Conservation (phyloP, 2,113 vertebrate genomes). For the Entelurus aequoreus region DNA sequence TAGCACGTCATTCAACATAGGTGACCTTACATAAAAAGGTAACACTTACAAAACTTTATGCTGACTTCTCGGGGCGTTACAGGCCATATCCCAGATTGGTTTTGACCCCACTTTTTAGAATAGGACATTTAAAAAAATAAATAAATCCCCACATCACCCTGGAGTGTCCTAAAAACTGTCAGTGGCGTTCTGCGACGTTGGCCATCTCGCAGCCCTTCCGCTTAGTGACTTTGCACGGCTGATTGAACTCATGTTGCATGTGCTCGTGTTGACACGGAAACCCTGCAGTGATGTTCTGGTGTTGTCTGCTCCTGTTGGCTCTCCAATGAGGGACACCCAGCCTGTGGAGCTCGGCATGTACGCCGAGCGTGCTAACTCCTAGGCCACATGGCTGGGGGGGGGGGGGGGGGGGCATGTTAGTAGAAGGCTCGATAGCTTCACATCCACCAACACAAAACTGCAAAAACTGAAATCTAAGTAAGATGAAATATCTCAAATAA, state of each 20-base stretch:
- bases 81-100: background rate
- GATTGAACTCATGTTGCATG: constrained; percentile 64
- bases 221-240: constrained; percentile 49
- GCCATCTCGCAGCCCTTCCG: constrained; percentile 36
- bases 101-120: background rate
- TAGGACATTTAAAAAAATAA: background rate
- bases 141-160: background rate
- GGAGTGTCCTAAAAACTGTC: constrained; percentile 3
- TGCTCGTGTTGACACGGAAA: constrained; percentile 60
- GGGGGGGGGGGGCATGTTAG: constrained; percentile 54
- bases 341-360: constrained; percentile 22
- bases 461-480: no score
- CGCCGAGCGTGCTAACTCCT: constrained; percentile 23
- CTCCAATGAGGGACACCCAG: constrained; percentile 37
- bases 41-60: no score
- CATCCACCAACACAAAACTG: constrained; percentile 42
- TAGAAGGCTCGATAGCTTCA: constrained; percentile 57
- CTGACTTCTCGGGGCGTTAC: background rate
- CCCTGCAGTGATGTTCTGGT: constrained; percentile 61
- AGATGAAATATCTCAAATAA: no score
- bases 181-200: constrained; percentile 13
- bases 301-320: constrained; percentile 55
- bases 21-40: no score
- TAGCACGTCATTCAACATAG: no score
- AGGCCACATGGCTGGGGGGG: constrained; percentile 53